Evolutionary conservation across 2,888 invertebrate genomes (phyloP), one percentile per base, ranked within the genome.

Genomic region (Oligia latruncula): DNA sequence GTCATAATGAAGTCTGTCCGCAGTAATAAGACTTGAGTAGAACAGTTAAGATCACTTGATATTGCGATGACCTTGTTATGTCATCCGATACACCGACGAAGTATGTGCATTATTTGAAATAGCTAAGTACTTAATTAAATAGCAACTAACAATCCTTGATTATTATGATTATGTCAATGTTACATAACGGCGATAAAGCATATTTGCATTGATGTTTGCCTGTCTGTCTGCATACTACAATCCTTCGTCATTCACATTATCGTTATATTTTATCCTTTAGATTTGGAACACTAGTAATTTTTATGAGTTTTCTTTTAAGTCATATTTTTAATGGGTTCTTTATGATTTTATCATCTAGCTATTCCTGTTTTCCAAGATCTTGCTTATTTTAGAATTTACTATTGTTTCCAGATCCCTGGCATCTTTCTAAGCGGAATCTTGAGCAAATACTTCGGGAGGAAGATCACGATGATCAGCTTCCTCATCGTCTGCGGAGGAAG

Each of bases 401-500:
- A 23, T 43, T 64, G 0, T 55, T 98, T 43, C 97, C 98, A 82
- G 98, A 97, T 80, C 90, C 96, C 60, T 93, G 98, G 87, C 96
- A 95, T 89, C 90, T 89, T 90, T 83, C 87, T 88, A 90, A 97
- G 78, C 95, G 97, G 80, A 84, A 97, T 78, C 83, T 94, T 97
- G 58, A 97, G 97, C 95, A 97, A 97, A 89, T 97, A 95, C 68
- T 93, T 97, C 83, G 98, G 98, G 0, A 96, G 98, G 40, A 97
- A 97, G 83, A 93, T 95, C 15, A 97, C 98, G 0, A 92, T 98
- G 72, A 96, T 98, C 46, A 86, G 95, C 0, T 96, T 97, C 20
- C 97, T 97, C 87, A 97, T 97, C 0, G 43, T 97, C 9, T 96
- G 97, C 6, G 96, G 97, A 71, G 87, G 98, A 55, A 89, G 92